Conservation (phyloP, 2,888 invertebrate species). For the Pilophorus perplexus region DNA sequence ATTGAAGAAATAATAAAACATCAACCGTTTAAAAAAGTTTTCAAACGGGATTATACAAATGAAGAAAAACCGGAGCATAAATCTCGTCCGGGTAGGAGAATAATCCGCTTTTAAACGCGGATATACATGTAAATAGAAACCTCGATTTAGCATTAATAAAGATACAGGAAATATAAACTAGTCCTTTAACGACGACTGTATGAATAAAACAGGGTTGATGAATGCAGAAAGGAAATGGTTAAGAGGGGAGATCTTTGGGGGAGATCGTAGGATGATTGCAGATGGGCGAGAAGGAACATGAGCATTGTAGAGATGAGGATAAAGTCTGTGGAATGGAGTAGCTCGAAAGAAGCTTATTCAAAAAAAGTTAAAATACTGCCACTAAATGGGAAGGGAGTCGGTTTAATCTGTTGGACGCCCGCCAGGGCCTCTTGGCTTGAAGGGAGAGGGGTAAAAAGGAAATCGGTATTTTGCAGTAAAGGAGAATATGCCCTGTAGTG, state of each 20-base stretch:
- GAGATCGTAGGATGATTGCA: too few species aligned
- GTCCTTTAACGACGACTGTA: not conserved
- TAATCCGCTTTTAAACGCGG: too few species aligned
- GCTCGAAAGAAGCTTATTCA: too few species aligned
- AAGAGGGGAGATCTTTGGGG: too few species aligned
- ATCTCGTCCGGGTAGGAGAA: not conserved
- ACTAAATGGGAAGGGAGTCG: not conserved
- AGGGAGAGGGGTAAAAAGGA: too few species aligned
- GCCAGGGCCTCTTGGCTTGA: conserved; percentile 8
- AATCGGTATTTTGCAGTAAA: not conserved
- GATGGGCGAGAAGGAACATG: too few species aligned
- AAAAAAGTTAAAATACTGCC: conserved; percentile 10
- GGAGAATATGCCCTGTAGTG: not conserved
- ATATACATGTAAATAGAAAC: not conserved
- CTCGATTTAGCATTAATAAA: conserved; percentile 2
- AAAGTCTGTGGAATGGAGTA: too few species aligned
- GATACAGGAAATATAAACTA: conserved; percentile 5
- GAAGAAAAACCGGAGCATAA: not conserved
- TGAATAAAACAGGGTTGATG: conserved; percentile 6
- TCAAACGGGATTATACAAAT: not conserved
- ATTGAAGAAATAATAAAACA: not conserved
- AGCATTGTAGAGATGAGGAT: too few species aligned
- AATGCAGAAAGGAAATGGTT: not conserved
- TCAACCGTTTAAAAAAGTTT: not conserved
- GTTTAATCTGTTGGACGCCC: conserved; percentile 1